phyloP scores from a whole-genome alignment of 2,888 invertebrate species.

The Rhagonycha fulva region DNA sequence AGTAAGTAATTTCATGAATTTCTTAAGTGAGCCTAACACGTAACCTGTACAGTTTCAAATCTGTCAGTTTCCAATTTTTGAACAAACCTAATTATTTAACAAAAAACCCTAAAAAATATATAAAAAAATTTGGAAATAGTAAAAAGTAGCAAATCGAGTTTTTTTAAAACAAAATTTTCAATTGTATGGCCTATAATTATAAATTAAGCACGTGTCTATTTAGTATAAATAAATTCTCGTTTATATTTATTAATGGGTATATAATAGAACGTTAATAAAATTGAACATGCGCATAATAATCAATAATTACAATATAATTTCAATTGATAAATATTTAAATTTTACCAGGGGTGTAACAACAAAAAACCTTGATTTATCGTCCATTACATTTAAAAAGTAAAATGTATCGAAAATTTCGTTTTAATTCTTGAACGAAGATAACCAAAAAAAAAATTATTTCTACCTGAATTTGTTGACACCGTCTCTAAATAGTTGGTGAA shows the following conservation, averaged over 20 bases:
- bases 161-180: neutral
- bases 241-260: constrained; percentile 5
- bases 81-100: no score
- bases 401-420: neutral
- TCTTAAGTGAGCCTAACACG: no score
- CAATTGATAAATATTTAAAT: constrained; percentile 34
- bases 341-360: neutral
- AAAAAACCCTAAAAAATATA: no score
- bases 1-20: no score
- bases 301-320: constrained; percentile 36
- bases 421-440: neutral
- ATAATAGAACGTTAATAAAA: neutral
- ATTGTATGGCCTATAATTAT: neutral
- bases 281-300: constrained; percentile 32
- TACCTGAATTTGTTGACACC: neutral
- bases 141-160: neutral
- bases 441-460: neutral
- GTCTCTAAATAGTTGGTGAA: neutral
- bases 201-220: neutral
- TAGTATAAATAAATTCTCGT: constrained; percentile 12
- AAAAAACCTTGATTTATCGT: neutral
- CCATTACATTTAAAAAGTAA: neutral
- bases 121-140: no score
- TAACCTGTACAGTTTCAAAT: no score
- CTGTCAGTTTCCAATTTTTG: no score